Conservation (phyloP, 2,797 vertebrate genomes). For the Clarias pachynema region DNA sequence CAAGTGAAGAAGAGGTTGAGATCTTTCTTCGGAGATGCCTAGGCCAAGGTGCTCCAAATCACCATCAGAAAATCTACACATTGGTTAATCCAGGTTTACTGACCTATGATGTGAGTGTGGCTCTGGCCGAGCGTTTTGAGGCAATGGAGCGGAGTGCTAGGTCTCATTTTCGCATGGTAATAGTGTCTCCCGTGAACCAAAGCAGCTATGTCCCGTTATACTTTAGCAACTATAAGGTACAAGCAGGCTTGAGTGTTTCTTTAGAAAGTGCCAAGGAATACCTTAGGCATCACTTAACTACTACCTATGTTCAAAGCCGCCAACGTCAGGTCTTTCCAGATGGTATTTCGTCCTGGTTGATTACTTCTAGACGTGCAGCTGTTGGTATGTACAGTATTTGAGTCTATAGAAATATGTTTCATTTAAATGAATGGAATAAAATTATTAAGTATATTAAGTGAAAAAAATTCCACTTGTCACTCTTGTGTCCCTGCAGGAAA, state of each 20-base stretch:
- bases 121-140: conserved; percentile 71
- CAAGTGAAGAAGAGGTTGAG: conserved; percentile 76
- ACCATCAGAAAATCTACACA: conserved; percentile 72
- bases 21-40: conserved; percentile 77
- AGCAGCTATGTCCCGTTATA: conserved; percentile 76
- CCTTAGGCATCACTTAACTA: conserved; percentile 70
- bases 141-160: conserved; percentile 60
- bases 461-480: not conserved
- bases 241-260: conserved; percentile 58
- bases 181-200: conserved; percentile 73
- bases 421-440: not conserved
- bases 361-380: conserved; percentile 73
- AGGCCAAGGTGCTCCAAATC: conserved; percentile 39
- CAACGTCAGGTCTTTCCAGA: conserved; percentile 62
- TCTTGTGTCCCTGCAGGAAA: conserved; percentile 66
- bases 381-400: conserved; percentile 70
- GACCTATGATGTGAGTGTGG: conserved; percentile 75
- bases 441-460: not conserved
- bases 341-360: conserved; percentile 71
- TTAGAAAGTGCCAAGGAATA: conserved; percentile 61
- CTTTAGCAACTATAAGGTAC: conserved; percentile 75
- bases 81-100: conserved; percentile 74
- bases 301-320: not conserved
- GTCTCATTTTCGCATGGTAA: conserved; percentile 68
- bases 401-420: not conserved